Base-by-base conservation (phyloP, 2,797 vertebrate genomes). In the Chiloscyllium punctatum region DNA sequence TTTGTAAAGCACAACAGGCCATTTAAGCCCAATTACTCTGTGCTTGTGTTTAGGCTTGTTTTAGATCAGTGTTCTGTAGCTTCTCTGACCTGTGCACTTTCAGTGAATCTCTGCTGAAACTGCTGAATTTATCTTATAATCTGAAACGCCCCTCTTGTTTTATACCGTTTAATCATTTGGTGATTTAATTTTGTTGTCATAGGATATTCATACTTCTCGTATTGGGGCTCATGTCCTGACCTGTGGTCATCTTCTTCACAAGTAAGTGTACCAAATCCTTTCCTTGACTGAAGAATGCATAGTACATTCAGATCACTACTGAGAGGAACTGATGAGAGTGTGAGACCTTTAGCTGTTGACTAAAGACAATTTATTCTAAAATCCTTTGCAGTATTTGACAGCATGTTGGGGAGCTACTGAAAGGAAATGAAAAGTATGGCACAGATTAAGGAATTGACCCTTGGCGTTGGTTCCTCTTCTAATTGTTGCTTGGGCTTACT, bases 161-260 rank as follows among this genome's bases (percentile, higher is more conserved):
- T 74, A 42, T 16, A 74, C 25, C 0, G 21, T 69, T 94, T 62
- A 37, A 72, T 62, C 23, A 30, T 72, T 79, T 25, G 1, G 53
- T 66, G 30, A 1, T 96, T 23, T 30, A 30, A 18, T 74, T 95
- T 96, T 96, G 53, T 77, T 96, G 95, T 8, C 96, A 95, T 95
- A 99, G 98, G 99, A 99, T 96, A 99, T 99, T 96, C 99, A 99
- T 97, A 99, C 99, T 0, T 99, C 99, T 95, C 98, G 99, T 82
- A 98, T 99, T 91, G 98, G 98, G 79, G 98, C 98, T 96, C 98
- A 98, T 0, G 98, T 99, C 96, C 98, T 99, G 97, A 98, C 98
- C 0, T 99, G 99, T 3, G 99, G 99, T 84, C 99, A 99, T 96
- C 98, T 99, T 96, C 97, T 99, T 96, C 99, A 99, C 97, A 98